A percentile compares a stretch with the other conserved stretches of the same genome.
Evolutionary conservation across 1,140 invertebrate species (phyloP).

Genomic region (Oedothorax gibbosus): DNA sequence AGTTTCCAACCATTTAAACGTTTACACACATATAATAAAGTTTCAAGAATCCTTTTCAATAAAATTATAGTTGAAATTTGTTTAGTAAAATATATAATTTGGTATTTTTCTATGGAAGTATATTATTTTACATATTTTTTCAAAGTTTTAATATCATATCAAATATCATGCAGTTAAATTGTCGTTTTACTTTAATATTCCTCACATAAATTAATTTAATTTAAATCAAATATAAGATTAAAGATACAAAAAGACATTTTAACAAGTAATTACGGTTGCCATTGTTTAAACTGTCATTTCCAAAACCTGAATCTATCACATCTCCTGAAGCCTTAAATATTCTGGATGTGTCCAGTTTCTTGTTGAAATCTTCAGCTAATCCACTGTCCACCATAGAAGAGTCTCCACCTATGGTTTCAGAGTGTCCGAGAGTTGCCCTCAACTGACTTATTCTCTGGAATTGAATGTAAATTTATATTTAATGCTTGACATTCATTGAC

Average conservation of each 20-base stretch:
- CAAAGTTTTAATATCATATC: no score
- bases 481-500: no score
- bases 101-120: not conserved
- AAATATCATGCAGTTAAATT: no score
- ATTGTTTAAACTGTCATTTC: conserved; percentile 41
- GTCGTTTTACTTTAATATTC: no score
- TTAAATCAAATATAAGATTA: no score
- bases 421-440: conserved; percentile 50
- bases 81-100: no score
- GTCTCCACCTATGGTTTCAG: conserved; percentile 59
- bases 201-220: no score
- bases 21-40: not conserved
- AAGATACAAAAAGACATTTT: no score
- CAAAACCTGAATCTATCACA: conserved; percentile 39
- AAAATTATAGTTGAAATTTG: no score
- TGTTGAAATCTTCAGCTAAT: conserved; percentile 19
- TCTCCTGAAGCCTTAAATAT: conserved; percentile 9
- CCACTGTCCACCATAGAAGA: conserved; percentile 47
- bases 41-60: not conserved
- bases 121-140: not conserved
- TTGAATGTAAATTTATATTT: no score
- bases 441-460: conserved; percentile 57
- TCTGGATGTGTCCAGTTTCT: conserved; percentile 22
- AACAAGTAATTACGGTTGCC: conserved; percentile 3
- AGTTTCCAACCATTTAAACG: not conserved